phyloP scores from a whole-genome alignment of 1,140 invertebrate species.

The Scaptodrosophila lebanonensis region DNA sequence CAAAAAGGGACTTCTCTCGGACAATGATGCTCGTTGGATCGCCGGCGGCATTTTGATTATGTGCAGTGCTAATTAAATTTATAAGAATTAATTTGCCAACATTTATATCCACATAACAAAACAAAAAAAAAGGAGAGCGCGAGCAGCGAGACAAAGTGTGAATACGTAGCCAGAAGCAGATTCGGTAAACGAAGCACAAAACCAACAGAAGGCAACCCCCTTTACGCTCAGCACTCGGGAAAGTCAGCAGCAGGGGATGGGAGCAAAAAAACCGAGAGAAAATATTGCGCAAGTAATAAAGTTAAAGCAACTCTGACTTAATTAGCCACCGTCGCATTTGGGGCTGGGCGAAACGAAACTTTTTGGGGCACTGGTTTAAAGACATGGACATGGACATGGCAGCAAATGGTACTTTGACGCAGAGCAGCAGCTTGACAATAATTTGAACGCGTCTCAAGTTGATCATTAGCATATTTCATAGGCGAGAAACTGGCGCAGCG shows the following conservation, averaged over 20 bases:
- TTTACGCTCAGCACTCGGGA: no score
- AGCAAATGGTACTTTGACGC: no score
- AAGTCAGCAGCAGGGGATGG: conserved; percentile 3
- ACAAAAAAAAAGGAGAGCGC: neutral
- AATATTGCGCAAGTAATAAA: conserved; percentile 43
- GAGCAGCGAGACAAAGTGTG: conserved; percentile 37
- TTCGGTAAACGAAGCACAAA: conserved; percentile 16
- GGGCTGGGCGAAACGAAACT: neutral
- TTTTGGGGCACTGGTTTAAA: no score
- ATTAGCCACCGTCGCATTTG: conserved; percentile 43
- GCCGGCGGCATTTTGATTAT: conserved; percentile 31
- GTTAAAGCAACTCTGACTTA: conserved; percentile 48
- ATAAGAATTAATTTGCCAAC: conserved; percentile 65
- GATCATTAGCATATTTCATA: conserved; percentile 75
- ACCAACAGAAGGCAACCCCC: conserved; percentile 5
- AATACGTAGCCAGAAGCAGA: conserved; percentile 48
- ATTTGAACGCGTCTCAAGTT: conserved; percentile 73
- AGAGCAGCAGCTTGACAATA: conserved; percentile 52
- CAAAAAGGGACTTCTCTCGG: no score
- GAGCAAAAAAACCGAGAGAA: conserved; percentile 8
- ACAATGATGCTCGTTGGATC: conserved; percentile 17
- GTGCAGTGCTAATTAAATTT: conserved; percentile 68
- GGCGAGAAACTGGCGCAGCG: conserved; percentile 28
- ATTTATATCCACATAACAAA: conserved; percentile 22
- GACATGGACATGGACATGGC: no score